Evolutionary conservation across 1,140 invertebrate genomes (phyloP).

Genomic region (Phocides pigmalion): DNA sequence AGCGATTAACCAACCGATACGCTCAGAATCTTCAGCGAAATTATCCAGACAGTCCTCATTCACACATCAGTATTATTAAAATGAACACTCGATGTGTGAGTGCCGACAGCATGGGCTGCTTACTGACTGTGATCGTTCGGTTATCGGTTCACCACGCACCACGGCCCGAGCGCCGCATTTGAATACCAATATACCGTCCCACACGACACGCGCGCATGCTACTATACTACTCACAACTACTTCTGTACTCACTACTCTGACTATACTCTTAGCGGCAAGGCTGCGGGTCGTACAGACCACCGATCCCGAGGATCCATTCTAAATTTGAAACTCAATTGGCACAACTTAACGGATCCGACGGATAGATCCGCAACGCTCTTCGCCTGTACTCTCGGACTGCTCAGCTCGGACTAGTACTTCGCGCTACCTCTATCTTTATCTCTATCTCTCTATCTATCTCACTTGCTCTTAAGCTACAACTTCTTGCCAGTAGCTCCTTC

Average conservation of each 20-base stretch:
- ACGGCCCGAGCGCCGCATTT: constrained; percentile 85
- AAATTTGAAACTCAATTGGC: constrained; percentile 58
- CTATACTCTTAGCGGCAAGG: constrained; percentile 77
- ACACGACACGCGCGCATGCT: constrained; percentile 81
- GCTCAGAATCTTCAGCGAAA: constrained; percentile 33
- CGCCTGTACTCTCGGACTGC: constrained; percentile 70
- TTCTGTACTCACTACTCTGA: constrained; percentile 78
- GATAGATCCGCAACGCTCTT: constrained; percentile 67
- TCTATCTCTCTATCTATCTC: constrained; percentile 78
- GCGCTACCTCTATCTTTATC: constrained; percentile 72
- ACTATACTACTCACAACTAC: constrained; percentile 78
- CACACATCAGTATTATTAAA: constrained; percentile 12
- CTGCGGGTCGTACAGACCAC: constrained; percentile 62
- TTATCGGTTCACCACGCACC: constrained; percentile 63
- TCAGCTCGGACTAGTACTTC: constrained; percentile 76
- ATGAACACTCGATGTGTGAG: constrained; percentile 14
- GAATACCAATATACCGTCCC: constrained; percentile 86
- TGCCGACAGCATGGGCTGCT: constrained; percentile 27
- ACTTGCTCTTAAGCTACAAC: constrained; percentile 77
- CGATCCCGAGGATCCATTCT: constrained; percentile 68
- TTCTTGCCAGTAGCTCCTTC: constrained; percentile 79
- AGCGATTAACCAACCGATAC: constrained; percentile 33
- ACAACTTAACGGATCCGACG: constrained; percentile 59
- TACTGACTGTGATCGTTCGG: constrained; percentile 42
- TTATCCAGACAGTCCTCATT: constrained; percentile 11